Conservation (phyloP, 1,140 invertebrate species). For the Meloidogyne exigua region DNA sequence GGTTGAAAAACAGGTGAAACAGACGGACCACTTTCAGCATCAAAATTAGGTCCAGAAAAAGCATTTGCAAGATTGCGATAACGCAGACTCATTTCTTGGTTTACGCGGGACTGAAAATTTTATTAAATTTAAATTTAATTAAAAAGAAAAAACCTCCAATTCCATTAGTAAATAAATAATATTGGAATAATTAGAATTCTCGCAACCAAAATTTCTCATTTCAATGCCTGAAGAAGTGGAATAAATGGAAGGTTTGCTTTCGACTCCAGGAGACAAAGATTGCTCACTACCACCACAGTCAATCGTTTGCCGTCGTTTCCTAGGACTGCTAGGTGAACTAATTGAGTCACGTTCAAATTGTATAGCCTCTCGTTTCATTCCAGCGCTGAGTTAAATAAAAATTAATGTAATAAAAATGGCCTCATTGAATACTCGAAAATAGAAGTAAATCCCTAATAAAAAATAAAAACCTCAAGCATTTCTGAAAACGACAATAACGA, state of each 20-base stretch:
- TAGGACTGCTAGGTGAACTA: conserved; percentile 47
- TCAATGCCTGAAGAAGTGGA: not conserved
- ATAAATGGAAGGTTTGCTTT: not conserved
- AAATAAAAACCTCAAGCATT: conserved; percentile 61
- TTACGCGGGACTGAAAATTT: conserved; percentile 52
- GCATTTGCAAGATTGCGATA: conserved; percentile 44
- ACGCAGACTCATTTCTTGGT: conserved; percentile 56
- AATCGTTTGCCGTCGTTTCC: conserved; percentile 23
- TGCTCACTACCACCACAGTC: conserved; percentile 14
- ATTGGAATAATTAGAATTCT: conserved; percentile 18
- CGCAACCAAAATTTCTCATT: not conserved
- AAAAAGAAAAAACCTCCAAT: conserved; percentile 44
- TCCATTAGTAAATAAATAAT: conserved; percentile 60
- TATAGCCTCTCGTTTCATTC: conserved; percentile 68
- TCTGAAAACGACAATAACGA: conserved; percentile 68
- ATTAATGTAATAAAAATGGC: no score
- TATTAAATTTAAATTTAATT: not conserved
- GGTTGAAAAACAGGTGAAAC: not conserved
- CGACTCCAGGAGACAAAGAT: conserved; percentile 12
- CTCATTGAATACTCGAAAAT: no score
- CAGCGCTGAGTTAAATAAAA: conserved; percentile 61
- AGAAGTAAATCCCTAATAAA: not conserved
- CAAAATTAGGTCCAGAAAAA: conserved; percentile 14
- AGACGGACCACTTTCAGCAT: not conserved
- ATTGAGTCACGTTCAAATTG: conserved; percentile 63